These are phyloP conservation scores for Bostrychus sinensis DNA, from an alignment of 2,113 vertebrate species.

Conservation along the genomic window DNA sequence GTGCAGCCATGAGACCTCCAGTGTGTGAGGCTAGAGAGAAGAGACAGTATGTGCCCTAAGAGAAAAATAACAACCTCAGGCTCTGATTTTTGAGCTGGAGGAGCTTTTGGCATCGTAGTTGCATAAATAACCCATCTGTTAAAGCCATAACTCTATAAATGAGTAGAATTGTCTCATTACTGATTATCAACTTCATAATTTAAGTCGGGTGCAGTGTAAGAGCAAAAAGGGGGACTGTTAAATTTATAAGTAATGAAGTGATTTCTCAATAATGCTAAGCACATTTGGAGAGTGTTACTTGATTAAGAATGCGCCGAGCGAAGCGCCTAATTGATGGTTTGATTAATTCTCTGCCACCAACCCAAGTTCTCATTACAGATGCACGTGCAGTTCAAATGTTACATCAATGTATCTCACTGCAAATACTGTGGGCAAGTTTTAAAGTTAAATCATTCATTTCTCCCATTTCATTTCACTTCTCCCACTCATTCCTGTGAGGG, in stretches of 20 bases:
- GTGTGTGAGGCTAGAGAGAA: background rate
- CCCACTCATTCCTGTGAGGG: too few species aligned
- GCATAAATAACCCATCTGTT: slow-evolving; percentile 15
- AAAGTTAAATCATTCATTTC: background rate
- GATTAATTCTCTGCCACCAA: slow-evolving; percentile 29
- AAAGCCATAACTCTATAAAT: slow-evolving; percentile 18
- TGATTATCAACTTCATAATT: slow-evolving; percentile 40
- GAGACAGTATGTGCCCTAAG: background rate
- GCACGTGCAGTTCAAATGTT: background rate
- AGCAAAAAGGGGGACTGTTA: slow-evolving; percentile 25
- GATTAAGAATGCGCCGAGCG: slow-evolving; percentile 35
- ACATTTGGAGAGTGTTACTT: slow-evolving; percentile 10
- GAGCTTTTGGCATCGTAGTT: background rate
- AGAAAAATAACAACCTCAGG: background rate
- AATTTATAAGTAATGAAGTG: slow-evolving; percentile 45
- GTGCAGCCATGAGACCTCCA: slow-evolving; percentile 2
- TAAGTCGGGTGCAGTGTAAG: slow-evolving; percentile 5
- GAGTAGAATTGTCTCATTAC: slow-evolving; percentile 21
- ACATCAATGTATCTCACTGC: background rate
- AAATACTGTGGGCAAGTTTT: background rate
- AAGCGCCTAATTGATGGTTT: slow-evolving; percentile 28
- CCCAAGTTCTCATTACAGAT: background rate
- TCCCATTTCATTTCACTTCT: too few species aligned
- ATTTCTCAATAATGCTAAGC: slow-evolving; percentile 12
- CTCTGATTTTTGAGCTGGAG: slow-evolving; percentile 4